These are phyloP conservation scores for Brachypodius melanocephalos DNA, from an alignment of 2,113 vertebrate species.

Conservation along the genomic window DNA sequence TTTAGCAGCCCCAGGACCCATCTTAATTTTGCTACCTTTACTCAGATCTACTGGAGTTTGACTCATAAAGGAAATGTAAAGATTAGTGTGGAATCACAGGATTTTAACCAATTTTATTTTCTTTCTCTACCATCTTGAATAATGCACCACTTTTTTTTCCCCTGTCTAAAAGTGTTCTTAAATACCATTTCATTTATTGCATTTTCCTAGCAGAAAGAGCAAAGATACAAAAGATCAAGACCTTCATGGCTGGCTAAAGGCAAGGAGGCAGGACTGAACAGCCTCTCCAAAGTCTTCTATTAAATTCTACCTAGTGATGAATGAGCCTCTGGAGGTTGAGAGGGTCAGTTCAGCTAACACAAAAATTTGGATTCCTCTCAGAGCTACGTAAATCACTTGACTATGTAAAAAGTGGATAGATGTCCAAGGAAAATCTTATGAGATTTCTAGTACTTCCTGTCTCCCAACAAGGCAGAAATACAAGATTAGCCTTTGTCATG, in stretches of 20 bases:
- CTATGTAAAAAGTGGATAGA: background rate
- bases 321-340: background rate
- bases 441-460: conserved; percentile 38
- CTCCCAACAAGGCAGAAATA: conserved; percentile 23
- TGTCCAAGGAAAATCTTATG: background rate
- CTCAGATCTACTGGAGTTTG: background rate
- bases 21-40: background rate
- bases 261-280: background rate
- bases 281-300: background rate
- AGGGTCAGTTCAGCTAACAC: background rate
- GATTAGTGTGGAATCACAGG: background rate
- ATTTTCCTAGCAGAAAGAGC: background rate
- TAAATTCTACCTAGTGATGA: conserved; percentile 15
- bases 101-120: background rate
- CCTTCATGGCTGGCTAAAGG: background rate
- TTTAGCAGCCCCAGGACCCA: background rate
- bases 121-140: background rate
- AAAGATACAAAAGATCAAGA: background rate
- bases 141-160: background rate
- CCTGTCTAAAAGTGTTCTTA: background rate
- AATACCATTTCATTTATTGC: background rate
- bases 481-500: background rate
- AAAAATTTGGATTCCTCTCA: background rate
- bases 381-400: conserved; percentile 13
- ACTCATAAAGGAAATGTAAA: background rate